A percentile compares a stretch with the other conserved stretches of the same genome.
phyloP scores from a whole-genome alignment of 2,888 invertebrate species.

The Tanytarsus gracilentus region DNA sequence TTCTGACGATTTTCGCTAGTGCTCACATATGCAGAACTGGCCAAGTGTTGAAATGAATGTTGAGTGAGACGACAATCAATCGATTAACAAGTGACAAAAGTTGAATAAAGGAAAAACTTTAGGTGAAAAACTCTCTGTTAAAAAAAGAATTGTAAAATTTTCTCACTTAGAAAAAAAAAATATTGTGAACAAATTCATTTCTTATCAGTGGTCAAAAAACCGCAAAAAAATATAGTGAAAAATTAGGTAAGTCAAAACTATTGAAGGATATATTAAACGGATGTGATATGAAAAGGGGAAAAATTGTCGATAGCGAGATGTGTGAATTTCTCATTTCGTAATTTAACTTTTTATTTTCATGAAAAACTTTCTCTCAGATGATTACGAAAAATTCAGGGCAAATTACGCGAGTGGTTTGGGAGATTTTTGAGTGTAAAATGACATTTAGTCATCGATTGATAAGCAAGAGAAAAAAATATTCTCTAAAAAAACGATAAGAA shows the following conservation, averaged over 20 bases:
- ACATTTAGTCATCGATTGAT: too few species aligned
- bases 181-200: not conserved
- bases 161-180: not conserved
- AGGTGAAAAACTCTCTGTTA: not conserved
- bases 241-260: slow-evolving; percentile 1
- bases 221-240: not conserved
- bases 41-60: slow-evolving; percentile 17
- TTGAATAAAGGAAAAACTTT: not conserved
- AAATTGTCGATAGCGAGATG: too few species aligned
- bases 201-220: slow-evolving; percentile 7
- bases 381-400: slow-evolving; percentile 24
- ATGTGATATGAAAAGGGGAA: not conserved
- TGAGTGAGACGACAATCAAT: too few species aligned
- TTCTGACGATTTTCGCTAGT: slow-evolving; percentile 1
- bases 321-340: slow-evolving; percentile 25
- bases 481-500: too few species aligned
- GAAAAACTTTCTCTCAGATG: slow-evolving; percentile 27
- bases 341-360: slow-evolving; percentile 22
- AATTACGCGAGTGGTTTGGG: not conserved
- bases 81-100: slow-evolving; percentile 10
- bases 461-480: too few species aligned
- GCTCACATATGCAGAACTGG: slow-evolving; percentile 1
- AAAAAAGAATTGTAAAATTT: slow-evolving; percentile 8
- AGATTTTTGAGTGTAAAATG: too few species aligned
- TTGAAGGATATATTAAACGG: not conserved